Conservation (phyloP, 1,140 invertebrate species). For the Brachionus paranguensis region DNA sequence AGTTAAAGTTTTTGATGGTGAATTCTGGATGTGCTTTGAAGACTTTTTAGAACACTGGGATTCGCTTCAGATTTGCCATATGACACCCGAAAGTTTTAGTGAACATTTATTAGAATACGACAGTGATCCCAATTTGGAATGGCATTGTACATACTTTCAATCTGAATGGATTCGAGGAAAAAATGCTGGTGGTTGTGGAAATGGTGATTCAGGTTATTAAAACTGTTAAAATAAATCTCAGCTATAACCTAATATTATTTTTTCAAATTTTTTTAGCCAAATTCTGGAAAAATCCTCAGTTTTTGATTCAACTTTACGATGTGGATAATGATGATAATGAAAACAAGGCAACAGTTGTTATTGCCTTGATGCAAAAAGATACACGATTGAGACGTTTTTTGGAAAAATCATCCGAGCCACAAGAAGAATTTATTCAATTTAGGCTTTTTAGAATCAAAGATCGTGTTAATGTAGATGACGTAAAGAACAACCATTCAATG, state of each 20-base stretch:
- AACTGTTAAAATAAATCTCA: not conserved
- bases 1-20: constrained; percentile 18
- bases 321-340: constrained; percentile 16
- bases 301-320: constrained; percentile 22
- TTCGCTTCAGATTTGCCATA: constrained; percentile 33
- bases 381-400: not conserved
- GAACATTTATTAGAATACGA: not conserved
- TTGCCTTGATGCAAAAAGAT: constrained; percentile 39
- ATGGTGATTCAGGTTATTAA: constrained; percentile 5
- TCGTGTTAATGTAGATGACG: not conserved
- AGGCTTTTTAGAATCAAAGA: constrained; percentile 26
- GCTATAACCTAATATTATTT: not conserved
- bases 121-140: not conserved
- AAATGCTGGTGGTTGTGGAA: constrained; percentile 40
- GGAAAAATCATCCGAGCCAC: not conserved
- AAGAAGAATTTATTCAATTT: constrained; percentile 41
- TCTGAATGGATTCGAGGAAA: constrained; percentile 9
- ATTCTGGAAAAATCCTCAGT: constrained; percentile 40
- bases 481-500: not conserved
- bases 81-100: constrained; percentile 11
- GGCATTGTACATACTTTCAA: constrained; percentile 14
- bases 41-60: constrained; percentile 35
- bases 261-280: not conserved
- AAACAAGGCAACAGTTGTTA: not conserved
- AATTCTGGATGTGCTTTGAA: constrained; percentile 39